These are phyloP conservation scores for Bubo blakistoni DNA, from an alignment of 2,113 vertebrate species.

Conservation along the genomic window DNA sequence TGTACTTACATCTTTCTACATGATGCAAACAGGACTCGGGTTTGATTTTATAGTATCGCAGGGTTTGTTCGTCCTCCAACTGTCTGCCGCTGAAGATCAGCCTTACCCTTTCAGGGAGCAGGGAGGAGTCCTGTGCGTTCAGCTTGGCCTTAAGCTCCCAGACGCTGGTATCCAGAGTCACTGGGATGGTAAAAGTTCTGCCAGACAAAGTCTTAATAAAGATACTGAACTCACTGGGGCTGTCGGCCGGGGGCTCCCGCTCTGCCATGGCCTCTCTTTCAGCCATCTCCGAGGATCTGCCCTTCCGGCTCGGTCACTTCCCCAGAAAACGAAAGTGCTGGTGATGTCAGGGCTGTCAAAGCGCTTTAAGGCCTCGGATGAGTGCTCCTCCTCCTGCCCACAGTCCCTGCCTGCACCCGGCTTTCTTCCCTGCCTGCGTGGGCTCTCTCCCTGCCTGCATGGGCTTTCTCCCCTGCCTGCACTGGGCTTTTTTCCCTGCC, in stretches of 20 bases:
- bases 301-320: background rate
- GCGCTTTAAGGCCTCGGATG: fast-evolving
- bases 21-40: background rate
- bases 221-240: fast-evolving
- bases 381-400: fast-evolving
- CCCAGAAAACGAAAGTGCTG: fast-evolving
- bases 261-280: too few relatives aligned
- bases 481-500: background rate
- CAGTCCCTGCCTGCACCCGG: background rate
- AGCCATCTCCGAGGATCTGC: background rate
- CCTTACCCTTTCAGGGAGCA: fast-evolving
- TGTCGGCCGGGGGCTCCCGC: fast-evolving
- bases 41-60: background rate
- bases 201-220: fast-evolving
- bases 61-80: fast-evolving
- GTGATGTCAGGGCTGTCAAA: background rate
- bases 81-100: fast-evolving
- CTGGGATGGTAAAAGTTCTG: fast-evolving
- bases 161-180: background rate
- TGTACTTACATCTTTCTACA: fast-evolving
- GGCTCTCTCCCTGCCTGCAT: background rate
- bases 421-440: background rate
- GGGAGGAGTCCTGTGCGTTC: fast-evolving
- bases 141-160: background rate
- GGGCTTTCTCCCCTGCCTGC: background rate